phyloP scores from a whole-genome alignment of 2,888 invertebrate species.

The Pandemis heparana region DNA sequence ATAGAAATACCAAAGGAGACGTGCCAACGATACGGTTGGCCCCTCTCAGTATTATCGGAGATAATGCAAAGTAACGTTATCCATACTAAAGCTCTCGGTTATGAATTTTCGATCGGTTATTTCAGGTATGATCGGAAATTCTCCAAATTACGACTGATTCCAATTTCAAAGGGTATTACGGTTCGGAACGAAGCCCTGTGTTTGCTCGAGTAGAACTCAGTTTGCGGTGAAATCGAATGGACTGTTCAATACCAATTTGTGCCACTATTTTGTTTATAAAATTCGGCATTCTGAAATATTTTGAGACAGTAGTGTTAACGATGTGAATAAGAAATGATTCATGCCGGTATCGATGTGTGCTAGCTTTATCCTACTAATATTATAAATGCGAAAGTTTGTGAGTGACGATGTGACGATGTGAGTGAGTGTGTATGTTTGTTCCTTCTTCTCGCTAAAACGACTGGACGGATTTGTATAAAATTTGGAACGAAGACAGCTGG shows the following conservation, averaged over 20 bases:
- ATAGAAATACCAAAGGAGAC: constrained; percentile 10
- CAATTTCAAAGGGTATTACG: background rate
- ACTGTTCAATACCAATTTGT: constrained; percentile 17
- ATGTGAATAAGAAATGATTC: too few species aligned
- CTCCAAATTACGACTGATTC: constrained; percentile 21
- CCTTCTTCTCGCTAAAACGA: too few species aligned
- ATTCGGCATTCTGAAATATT: constrained; percentile 6
- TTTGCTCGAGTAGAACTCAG: background rate
- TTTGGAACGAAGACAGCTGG: too few species aligned
- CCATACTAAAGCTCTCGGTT: constrained; percentile 28
- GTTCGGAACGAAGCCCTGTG: background rate
- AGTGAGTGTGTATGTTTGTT: too few species aligned
- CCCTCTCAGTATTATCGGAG: background rate
- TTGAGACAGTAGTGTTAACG: too few species aligned
- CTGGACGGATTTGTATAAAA: too few species aligned
- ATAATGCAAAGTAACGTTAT: constrained; percentile 1
- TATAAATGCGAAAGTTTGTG: too few species aligned
- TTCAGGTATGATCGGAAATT: constrained; percentile 36
- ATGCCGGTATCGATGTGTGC: too few species aligned
- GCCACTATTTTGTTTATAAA: constrained; percentile 22
- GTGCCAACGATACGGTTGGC: background rate
- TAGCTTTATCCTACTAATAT: too few species aligned
- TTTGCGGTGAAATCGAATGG: constrained; percentile 3
- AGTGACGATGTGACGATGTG: too few species aligned
- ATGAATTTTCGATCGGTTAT: constrained; percentile 38